A percentile compares a stretch with the other conserved stretches of the same genome.
These are phyloP conservation scores for rat (Rattus norvegicus) DNA, from an alignment of 2,113 vertebrate species.

Conservation along the genomic window GRCr8 NC_086023.1:151590501-151591000, in stretches of 20 bases:
- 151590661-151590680: neutral
- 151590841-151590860: neutral
- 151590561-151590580: conserved; percentile 91
- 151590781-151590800: neutral
- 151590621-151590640: neutral
- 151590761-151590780: neutral
- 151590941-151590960: conserved; percentile 81
- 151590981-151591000: conserved; percentile 92
- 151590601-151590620: neutral
- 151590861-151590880: conserved; percentile 92
- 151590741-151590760: neutral
- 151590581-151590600: conserved; percentile 78
- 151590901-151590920: conserved; percentile 90
- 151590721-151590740: neutral
- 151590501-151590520: neutral
- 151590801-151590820: neutral
- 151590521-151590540: conserved; percentile 71
- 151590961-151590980: conserved; percentile 89
- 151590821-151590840: neutral
- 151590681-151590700: neutral
- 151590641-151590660: neutral
- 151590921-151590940: conserved; percentile 89
- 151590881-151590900: conserved; percentile 90
- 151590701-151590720: neutral
- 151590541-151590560: conserved; percentile 95